Percentiles rank a stretch among this genome's conserved stretches.
Conservation (phyloP, 2,797 vertebrate genomes). For the Anabas testudineus region DNA sequence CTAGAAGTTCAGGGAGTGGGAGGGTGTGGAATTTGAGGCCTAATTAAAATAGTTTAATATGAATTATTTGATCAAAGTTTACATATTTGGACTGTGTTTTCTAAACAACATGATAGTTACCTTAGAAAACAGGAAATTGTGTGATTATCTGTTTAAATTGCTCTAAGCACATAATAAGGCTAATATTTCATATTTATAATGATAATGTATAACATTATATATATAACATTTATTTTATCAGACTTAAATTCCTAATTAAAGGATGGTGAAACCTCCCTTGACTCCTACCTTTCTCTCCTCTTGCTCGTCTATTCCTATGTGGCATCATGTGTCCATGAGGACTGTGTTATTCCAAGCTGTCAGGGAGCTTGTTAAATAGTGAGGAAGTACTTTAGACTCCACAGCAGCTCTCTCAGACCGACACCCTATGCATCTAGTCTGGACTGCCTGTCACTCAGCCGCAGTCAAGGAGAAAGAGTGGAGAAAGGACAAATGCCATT, state of each 20-base stretch:
- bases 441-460: constrained; percentile 56
- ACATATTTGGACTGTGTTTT: background rate
- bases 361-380: constrained; percentile 51
- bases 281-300: constrained; percentile 8
- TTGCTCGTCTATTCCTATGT: background rate
- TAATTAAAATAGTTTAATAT: background rate
- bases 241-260: constrained; percentile 5
- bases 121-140: too few species aligned
- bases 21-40: background rate
- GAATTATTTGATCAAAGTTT: background rate
- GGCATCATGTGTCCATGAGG: constrained; percentile 19
- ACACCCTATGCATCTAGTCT: constrained; percentile 29
- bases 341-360: constrained; percentile 43
- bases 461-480: constrained; percentile 12
- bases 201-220: background rate
- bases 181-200: background rate
- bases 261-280: constrained; percentile 3
- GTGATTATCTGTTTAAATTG: background rate
- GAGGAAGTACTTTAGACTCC: constrained; percentile 41
- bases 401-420: constrained; percentile 28
- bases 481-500: constrained; percentile 29
- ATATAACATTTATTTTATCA: constrained; percentile 2
- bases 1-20: background rate
- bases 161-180: background rate
- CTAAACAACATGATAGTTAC: background rate